A percentile compares a stretch with the other conserved stretches of the same genome.
These are phyloP conservation scores for Ariolimax columbianus DNA, from an alignment of 2,888 invertebrate species.

Conservation along the genomic window DNA sequence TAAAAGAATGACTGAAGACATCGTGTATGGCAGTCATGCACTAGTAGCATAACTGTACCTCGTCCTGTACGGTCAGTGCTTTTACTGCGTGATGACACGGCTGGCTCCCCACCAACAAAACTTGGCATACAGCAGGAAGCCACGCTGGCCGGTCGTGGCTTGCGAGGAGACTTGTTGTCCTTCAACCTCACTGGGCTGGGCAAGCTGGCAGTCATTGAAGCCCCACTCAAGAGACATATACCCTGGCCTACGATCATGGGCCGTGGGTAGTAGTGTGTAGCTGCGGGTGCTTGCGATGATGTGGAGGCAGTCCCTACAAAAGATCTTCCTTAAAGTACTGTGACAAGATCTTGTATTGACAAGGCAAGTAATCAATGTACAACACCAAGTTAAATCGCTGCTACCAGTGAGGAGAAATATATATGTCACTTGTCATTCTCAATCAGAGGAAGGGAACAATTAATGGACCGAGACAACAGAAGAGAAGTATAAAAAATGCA, in stretches of 20 bases:
- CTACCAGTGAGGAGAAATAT: background rate
- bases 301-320: slow-evolving; percentile 68
- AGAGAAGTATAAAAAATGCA: background rate
- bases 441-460: background rate
- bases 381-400: background rate
- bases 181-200: slow-evolving; percentile 64
- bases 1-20: background rate
- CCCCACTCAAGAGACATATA: slow-evolving; percentile 41
- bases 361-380: background rate
- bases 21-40: background rate
- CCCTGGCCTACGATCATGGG: slow-evolving; percentile 24
- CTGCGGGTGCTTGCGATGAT: slow-evolving; percentile 52
- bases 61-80: slow-evolving; percentile 68
- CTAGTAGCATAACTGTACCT: slow-evolving; percentile 53
- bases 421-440: background rate
- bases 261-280: slow-evolving; percentile 54
- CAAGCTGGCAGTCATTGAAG: slow-evolving; percentile 52
- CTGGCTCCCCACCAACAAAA: slow-evolving; percentile 63
- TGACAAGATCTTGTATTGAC: slow-evolving; percentile 65
- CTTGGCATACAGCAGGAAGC: slow-evolving; percentile 72
- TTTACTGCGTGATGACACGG: slow-evolving; percentile 65
- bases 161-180: slow-evolving; percentile 67
- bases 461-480: background rate
- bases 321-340: slow-evolving; percentile 73
- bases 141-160: slow-evolving; percentile 73